Evolutionary conservation across 2,797 vertebrate genomes (phyloP).

Genomic region (Todus mexicanus): DNA sequence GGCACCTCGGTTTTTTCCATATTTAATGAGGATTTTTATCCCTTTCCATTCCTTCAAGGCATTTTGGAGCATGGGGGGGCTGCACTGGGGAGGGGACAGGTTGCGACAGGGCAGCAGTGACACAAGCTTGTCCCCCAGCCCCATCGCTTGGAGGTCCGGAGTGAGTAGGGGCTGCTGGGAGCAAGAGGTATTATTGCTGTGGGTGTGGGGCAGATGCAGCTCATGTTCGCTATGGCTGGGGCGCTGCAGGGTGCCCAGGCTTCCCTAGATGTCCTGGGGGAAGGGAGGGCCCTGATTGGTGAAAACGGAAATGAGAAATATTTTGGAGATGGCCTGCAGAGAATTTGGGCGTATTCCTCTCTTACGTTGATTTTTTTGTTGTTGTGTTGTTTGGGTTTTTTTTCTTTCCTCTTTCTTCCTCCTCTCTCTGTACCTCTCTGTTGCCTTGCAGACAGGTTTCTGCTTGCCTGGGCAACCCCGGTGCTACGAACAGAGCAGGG

Average conservation of each 20-base stretch:
- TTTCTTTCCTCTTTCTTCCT: neutral
- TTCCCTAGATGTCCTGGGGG: neutral
- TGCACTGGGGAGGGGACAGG: neutral
- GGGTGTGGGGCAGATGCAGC: neutral
- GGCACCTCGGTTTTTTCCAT: neutral
- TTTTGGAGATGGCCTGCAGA: neutral
- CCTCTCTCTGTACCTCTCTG: neutral
- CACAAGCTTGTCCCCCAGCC: neutral
- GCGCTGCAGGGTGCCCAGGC: neutral
- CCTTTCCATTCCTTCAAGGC: neutral
- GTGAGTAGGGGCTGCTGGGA: fast-evolving
- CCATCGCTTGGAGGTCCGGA: fast-evolving
- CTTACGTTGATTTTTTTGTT: neutral
- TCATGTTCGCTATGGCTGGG: fast-evolving
- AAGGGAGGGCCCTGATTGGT: neutral
- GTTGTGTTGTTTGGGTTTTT: neutral
- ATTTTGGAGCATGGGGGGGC: neutral
- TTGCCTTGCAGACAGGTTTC: conserved; percentile 7
- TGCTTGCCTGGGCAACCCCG: neutral
- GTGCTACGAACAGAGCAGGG: fast-evolving
- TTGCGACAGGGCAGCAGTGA: neutral
- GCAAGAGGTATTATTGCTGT: fast-evolving
- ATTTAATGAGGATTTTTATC: neutral
- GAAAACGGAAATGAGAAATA: neutral
- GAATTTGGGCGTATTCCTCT: neutral